Evolutionary conservation across 2,888 invertebrate species (phyloP), one percentile per base, ranked within the genome.

Genomic region (Phrixothrix hirtus): DNA sequence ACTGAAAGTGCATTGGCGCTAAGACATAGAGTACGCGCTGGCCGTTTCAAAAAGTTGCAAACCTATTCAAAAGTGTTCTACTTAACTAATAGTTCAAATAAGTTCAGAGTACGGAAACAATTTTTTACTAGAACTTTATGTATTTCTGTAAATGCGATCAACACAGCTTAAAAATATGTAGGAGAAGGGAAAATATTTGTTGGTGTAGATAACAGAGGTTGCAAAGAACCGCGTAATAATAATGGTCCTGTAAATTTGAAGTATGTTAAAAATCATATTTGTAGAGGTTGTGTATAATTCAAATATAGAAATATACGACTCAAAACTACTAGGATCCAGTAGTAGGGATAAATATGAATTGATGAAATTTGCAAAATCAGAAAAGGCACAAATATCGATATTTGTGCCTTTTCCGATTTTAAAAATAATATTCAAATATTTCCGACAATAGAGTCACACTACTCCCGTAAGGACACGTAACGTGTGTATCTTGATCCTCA

Each of bases 181-280:
- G 35, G 35, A 35, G 35, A 35, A 15, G 35, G 35, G 3, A 16
- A 16, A 15, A 16, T 35, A n/a, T 35, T 16, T 35, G 4, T 16
- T 16, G 35, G 16, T 6, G 10, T 15, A 1, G 35, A 35, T 16
- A 16, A 16, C 2, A 35, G 35, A 16, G 35, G 17, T 3, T 15
- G 16, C 15, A 35, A 14, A 35, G 14, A 2, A 7, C n/a, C n/a
- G 15, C 2, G n/a, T 15, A 16, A 35, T 35, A 15, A 35, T 3
- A 35, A 6, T 6, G n/a, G 16, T 35, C 16, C 16, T 6, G 12
- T 3, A 13, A 13, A 13, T n/a, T 5, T 16, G 10, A 9, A 17
- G 3, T 10, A 2, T 10, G 12, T 48, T 16, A 14, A 16, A 15
- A 15, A 16, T 2, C 15, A 29, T 10, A n/a, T n/a, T n/a, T n/a